Evolutionary conservation across 2,888 invertebrate species (phyloP).

Genomic region (Antitype chi): DNA sequence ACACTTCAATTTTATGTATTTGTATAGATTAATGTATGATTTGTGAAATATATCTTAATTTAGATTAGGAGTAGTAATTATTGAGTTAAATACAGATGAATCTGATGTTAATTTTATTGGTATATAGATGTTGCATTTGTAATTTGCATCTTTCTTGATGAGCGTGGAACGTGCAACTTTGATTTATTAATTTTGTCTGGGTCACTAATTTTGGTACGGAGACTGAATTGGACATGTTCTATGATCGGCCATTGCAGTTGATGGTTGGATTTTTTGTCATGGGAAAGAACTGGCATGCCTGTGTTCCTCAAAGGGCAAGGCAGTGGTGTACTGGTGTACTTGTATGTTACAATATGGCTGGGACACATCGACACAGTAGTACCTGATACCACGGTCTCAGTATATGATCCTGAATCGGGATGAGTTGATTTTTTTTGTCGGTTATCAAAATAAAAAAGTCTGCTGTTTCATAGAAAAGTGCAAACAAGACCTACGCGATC

Average conservation of each 20-base stretch:
- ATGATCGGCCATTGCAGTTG: neutral
- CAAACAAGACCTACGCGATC: too few relatives aligned
- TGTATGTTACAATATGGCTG: too few relatives aligned
- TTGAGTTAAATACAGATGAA: neutral
- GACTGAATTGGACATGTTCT: neutral
- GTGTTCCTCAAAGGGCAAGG: neutral
- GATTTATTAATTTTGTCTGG: slow-evolving; percentile 4
- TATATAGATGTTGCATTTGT: neutral
- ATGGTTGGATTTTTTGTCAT: neutral
- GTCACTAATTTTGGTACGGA: neutral
- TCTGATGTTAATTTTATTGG: slow-evolving; percentile 8
- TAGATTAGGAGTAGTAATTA: neutral
- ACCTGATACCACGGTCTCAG: too few relatives aligned
- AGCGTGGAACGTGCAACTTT: neutral
- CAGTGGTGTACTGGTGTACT: too few relatives aligned
- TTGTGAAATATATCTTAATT: neutral
- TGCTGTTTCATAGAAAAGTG: too few relatives aligned
- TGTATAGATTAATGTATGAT: neutral
- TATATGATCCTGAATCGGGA: too few relatives aligned
- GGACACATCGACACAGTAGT: too few relatives aligned
- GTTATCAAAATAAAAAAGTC: too few relatives aligned
- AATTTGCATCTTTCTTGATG: slow-evolving; percentile 1
- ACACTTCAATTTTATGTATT: too few relatives aligned
- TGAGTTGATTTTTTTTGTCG: too few relatives aligned
- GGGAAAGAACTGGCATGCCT: neutral